These are phyloP conservation scores for Monodelphis domestica DNA, from an alignment of 2,797 vertebrate genomes.

Conservation along the genomic window DNA sequence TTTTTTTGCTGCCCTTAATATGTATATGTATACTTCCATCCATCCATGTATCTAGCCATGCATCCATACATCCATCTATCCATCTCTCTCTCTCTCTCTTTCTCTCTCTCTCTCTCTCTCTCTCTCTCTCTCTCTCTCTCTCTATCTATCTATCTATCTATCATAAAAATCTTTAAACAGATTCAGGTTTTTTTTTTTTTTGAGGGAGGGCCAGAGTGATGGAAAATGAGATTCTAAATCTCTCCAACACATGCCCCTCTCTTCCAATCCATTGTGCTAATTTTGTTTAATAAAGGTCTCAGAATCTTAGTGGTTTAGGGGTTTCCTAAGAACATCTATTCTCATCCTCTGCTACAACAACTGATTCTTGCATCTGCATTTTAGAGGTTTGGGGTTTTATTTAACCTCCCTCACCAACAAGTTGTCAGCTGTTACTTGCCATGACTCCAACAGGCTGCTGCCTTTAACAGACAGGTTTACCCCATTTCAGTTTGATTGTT, in stretches of 20 bases:
- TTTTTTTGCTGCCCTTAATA: too few relatives aligned
- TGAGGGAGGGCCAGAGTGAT: background rate
- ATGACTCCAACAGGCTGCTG: background rate
- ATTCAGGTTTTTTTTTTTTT: background rate
- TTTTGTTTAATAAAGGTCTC: background rate
- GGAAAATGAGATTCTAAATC: background rate
- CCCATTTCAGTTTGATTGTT: background rate
- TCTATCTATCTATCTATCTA: too few relatives aligned
- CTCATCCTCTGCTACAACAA: background rate
- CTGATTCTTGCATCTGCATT: background rate
- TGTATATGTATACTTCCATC: too few relatives aligned
- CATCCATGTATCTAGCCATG: too few relatives aligned
- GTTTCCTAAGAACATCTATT: background rate
- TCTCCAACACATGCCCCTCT: background rate
- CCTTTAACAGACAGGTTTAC: background rate
- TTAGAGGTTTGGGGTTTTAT: background rate
- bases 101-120: too few relatives aligned
- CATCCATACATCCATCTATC: too few relatives aligned
- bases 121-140: too few relatives aligned
- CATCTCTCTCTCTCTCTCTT: too few relatives aligned
- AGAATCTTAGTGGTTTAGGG: background rate
- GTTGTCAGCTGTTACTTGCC: background rate
- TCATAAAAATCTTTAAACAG: background rate
- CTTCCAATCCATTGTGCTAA: background rate
- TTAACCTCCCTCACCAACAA: background rate